A percentile compares a stretch with the other conserved stretches of the same genome.
These are phyloP conservation scores for Torymus aiolomorphi DNA, from an alignment of 2,888 invertebrate genomes.

Conservation along the genomic window DNA sequence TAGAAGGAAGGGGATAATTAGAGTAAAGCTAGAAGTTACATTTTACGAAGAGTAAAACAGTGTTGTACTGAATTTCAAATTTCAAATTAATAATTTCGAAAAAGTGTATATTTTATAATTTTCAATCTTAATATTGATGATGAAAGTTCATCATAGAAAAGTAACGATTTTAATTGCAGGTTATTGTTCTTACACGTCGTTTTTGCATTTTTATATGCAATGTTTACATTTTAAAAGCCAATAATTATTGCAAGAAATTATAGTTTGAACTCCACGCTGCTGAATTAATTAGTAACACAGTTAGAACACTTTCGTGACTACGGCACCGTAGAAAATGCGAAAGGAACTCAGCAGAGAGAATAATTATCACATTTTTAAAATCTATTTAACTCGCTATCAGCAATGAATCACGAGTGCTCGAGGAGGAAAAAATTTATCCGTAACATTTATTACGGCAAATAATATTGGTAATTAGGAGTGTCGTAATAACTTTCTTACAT, in stretches of 20 bases:
- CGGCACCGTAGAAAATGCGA: slow-evolving; percentile 15
- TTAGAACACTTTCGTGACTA: slow-evolving; percentile 30
- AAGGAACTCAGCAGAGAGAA: slow-evolving; percentile 32
- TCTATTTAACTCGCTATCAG: slow-evolving; percentile 31
- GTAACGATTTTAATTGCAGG: too few relatives aligned
- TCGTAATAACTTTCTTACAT: not conserved
- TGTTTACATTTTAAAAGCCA: too few relatives aligned
- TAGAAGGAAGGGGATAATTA: too few relatives aligned
- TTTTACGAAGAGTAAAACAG: too few relatives aligned
- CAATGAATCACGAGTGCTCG: not conserved
- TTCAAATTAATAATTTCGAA: too few relatives aligned
- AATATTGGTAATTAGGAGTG: slow-evolving; percentile 14
- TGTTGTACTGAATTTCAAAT: too few relatives aligned
- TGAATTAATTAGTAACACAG: slow-evolving; percentile 36
- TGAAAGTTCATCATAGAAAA: too few relatives aligned
- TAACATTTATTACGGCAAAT: slow-evolving; percentile 1
- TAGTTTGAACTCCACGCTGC: slow-evolving; percentile 11
- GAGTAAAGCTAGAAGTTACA: too few relatives aligned
- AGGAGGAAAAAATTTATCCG: not conserved
- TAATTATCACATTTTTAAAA: slow-evolving; percentile 35
- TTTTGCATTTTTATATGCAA: too few relatives aligned
- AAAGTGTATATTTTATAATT: too few relatives aligned
- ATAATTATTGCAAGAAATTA: slow-evolving; percentile 3
- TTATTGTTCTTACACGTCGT: too few relatives aligned
- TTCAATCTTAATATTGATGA: too few relatives aligned